Percentiles rank a stretch among this genome's conserved stretches.
Evolutionary conservation across 2,888 invertebrate genomes (phyloP).

Genomic region (Nudaria mundana): DNA sequence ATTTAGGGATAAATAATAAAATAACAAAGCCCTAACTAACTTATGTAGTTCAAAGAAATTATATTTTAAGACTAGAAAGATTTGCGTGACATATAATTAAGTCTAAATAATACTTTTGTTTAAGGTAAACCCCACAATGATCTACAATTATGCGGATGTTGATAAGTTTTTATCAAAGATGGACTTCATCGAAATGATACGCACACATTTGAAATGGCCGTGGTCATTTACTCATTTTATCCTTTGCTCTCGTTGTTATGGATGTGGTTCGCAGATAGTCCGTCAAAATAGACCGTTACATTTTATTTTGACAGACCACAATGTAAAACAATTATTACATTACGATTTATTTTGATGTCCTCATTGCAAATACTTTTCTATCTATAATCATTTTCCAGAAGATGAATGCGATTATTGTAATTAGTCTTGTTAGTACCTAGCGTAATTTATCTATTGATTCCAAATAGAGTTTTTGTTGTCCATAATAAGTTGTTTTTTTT

Average conservation of each 20-base stretch:
- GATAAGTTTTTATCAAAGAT: conserved; percentile 1
- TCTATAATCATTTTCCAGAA: no score
- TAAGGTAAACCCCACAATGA: conserved; percentile 1
- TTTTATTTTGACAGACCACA: neutral
- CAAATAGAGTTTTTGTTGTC: neutral
- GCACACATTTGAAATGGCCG: neutral
- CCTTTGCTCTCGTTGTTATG: no score
- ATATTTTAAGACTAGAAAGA: neutral
- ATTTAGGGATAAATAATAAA: neutral
- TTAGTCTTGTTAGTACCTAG: neutral
- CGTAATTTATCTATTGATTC: conserved; percentile 1
- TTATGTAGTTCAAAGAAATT: neutral
- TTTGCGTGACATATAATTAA: neutral
- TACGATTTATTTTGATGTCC: conserved; percentile 27
- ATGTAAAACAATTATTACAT: neutral
- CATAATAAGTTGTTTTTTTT: conserved; percentile 3
- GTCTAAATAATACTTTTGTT: conserved; percentile 1
- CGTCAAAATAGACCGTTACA: conserved; percentile 2
- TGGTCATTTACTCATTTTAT: conserved; percentile 6
- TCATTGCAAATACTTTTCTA: no score
- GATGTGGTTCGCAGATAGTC: conserved; percentile 4
- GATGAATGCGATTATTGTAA: no score
- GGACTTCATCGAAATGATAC: conserved; percentile 1
- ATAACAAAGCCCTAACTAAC: neutral
- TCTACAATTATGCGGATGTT: neutral